Percentiles rank a stretch among this genome's conserved stretches.
Conservation (phyloP, 2,797 vertebrate species). For the Epinephelus malabaricus region DNA sequence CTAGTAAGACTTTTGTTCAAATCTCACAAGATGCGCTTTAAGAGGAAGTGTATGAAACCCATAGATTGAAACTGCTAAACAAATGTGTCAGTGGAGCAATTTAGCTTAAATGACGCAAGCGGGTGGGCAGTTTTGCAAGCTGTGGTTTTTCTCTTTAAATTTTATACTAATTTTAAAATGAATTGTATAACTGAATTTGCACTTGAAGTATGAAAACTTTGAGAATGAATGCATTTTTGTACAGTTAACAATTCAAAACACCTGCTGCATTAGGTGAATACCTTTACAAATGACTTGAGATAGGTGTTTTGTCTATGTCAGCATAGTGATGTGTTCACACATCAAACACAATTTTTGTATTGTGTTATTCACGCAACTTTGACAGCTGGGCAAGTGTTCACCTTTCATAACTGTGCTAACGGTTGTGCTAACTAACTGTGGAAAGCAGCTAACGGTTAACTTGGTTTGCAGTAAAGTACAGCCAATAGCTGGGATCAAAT, state of each 20-base stretch:
- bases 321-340: background rate
- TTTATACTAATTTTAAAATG: background rate
- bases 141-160: constrained; percentile 19
- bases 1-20: background rate
- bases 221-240: too few species aligned
- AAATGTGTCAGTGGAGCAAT: constrained; percentile 40
- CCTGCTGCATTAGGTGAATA: too few species aligned
- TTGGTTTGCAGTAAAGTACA: too few species aligned
- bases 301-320: background rate
- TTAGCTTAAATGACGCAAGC: constrained; percentile 32
- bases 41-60: constrained; percentile 28
- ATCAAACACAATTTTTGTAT: too few species aligned
- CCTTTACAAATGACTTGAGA: background rate
- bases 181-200: background rate
- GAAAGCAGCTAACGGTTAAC: too few species aligned
- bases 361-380: too few species aligned
- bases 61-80: background rate
- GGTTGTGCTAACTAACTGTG: too few species aligned
- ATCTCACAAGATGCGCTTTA: background rate
- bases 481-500: too few species aligned
- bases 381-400: too few species aligned
- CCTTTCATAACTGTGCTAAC: too few species aligned
- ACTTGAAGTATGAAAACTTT: background rate
- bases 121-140: background rate
- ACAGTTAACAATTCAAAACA: too few species aligned